phyloP scores from a whole-genome alignment of 1,140 invertebrate species.

The Melitaea cinxia region DNA sequence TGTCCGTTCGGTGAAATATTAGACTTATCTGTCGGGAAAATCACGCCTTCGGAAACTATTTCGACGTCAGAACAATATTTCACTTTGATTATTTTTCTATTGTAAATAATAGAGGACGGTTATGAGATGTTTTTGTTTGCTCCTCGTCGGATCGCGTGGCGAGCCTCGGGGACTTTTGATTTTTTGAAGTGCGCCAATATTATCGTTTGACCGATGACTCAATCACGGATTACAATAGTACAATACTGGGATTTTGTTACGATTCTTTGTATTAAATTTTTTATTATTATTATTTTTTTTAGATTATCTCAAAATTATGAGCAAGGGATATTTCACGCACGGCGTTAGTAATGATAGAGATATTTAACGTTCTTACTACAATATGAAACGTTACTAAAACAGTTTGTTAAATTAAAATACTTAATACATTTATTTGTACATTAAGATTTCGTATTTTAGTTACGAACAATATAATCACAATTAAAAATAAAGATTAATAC shows the following conservation, averaged over 20 bases:
- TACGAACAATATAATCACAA: too few relatives aligned
- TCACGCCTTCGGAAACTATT: conserved; percentile 73
- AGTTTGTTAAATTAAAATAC: too few relatives aligned
- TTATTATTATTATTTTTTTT: neutral
- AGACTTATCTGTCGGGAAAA: conserved; percentile 73
- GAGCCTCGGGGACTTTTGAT: conserved; percentile 37
- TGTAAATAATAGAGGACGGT: conserved; percentile 72
- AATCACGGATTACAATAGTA: neutral
- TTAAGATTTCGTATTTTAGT: too few relatives aligned
- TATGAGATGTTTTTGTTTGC: conserved; percentile 61
- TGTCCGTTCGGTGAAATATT: conserved; percentile 72
- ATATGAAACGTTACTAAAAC: too few relatives aligned
- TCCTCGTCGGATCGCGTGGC: conserved; percentile 46
- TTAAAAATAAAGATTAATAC: too few relatives aligned
- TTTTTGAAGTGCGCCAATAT: conserved; percentile 36
- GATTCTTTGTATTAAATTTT: neutral
- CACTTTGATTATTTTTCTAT: conserved; percentile 78
- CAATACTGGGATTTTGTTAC: neutral
- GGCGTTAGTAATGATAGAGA: too few relatives aligned
- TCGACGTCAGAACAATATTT: conserved; percentile 70
- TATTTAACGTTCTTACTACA: too few relatives aligned
- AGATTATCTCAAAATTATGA: too few relatives aligned
- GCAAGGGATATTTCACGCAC: neutral
- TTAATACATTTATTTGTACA: too few relatives aligned
- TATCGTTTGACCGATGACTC: conserved; percentile 32